phyloP scores from a whole-genome alignment of 2,888 invertebrate genomes.

The Leucoma salicis region DNA sequence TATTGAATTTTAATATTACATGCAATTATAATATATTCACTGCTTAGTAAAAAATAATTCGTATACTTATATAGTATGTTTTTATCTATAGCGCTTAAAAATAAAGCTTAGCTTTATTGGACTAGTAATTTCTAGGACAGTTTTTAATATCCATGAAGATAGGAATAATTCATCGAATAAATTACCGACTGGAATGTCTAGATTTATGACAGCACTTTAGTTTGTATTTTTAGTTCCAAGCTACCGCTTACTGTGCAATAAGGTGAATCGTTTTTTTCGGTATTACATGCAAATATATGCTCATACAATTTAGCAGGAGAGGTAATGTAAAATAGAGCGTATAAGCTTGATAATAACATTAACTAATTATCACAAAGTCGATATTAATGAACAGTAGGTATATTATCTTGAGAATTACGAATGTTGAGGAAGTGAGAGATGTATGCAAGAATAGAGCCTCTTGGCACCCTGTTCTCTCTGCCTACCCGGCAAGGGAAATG shows the following conservation, averaged over 20 bases:
- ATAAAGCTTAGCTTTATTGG: background rate
- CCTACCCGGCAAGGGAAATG: too few relatives aligned
- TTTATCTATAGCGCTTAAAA: background rate
- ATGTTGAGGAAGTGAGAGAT: too few relatives aligned
- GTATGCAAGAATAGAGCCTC: too few relatives aligned
- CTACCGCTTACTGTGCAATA: conserved; percentile 8
- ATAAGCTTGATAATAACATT: too few relatives aligned
- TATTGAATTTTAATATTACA: background rate
- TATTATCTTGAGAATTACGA: too few relatives aligned
- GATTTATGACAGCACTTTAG: conserved; percentile 29
- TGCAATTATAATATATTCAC: too few relatives aligned
- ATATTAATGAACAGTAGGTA: too few relatives aligned
- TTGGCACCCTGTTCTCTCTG: too few relatives aligned
- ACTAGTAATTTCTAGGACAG: background rate
- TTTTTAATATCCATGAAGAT: conserved; percentile 17
- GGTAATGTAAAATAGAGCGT: too few relatives aligned
- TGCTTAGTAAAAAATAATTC: background rate
- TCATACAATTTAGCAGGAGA: too few relatives aligned
- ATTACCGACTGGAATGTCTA: conserved; percentile 20
- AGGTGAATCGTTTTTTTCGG: background rate
- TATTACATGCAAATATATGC: background rate
- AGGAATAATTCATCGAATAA: conserved; percentile 27
- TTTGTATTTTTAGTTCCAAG: conserved; percentile 20
- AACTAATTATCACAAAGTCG: too few relatives aligned
- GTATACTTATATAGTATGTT: background rate